Conservation (phyloP, 2,113 vertebrate genomes). For the Ranitomeya imitator region DNA sequence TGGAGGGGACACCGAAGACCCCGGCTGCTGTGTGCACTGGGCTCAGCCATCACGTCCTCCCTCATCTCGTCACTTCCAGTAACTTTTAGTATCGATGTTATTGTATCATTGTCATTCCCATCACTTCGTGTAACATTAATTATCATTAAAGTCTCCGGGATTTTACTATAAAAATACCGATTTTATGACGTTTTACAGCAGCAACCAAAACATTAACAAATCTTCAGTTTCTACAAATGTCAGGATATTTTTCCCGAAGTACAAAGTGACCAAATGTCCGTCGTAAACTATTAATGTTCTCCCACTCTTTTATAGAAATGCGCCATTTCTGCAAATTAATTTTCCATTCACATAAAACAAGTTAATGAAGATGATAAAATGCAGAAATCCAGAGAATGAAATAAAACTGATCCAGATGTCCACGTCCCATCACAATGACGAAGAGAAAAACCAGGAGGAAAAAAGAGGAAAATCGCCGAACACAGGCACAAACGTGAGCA, state of each 20-base stretch:
- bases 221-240: not conserved
- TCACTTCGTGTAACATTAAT: not conserved
- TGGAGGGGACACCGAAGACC: no score
- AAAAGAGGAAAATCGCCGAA: not conserved
- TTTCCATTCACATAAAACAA: not conserved
- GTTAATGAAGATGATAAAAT: slow-evolving; percentile 13
- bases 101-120: not conserved
- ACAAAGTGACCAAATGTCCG: not conserved
- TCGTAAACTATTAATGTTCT: not conserved
- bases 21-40: not conserved
- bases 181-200: slow-evolving; percentile 1
- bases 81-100: not conserved
- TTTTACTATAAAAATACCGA: not conserved
- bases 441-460: not conserved
- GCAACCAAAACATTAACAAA: slow-evolving; percentile 7
- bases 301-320: not conserved
- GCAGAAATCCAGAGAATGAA: not conserved
- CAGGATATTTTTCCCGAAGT: not conserved
- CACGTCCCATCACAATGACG: not conserved
- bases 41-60: not conserved
- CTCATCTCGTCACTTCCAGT: not conserved
- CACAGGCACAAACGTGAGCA: no score
- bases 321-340: slow-evolving; percentile 2
- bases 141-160: not conserved
- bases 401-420: not conserved